Evolutionary conservation across 2,797 vertebrate genomes (phyloP).

Genomic region (Artibeus jamaicensis): DNA sequence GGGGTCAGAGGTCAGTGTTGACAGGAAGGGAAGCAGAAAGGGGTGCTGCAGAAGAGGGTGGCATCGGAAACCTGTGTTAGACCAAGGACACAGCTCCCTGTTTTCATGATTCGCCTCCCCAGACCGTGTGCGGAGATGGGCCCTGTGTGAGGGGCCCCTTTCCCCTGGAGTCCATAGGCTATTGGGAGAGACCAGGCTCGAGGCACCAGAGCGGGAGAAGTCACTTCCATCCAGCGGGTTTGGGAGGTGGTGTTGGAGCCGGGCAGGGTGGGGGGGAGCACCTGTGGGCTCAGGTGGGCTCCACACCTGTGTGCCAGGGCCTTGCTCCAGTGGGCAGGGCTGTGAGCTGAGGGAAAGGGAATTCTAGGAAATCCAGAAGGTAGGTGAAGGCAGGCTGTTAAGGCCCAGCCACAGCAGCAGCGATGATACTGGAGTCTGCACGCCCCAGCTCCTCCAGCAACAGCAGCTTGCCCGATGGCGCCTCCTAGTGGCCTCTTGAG

Average conservation of each 20-base stretch:
- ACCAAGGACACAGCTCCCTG: neutral
- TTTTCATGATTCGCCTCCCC: neutral
- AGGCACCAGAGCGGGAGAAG: neutral
- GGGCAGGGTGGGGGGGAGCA: accelerated
- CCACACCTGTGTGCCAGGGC: too few species aligned
- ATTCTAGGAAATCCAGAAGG: neutral
- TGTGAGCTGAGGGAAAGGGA: neutral
- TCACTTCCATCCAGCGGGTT: accelerated
- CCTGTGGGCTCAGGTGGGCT: neutral
- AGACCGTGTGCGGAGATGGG: accelerated
- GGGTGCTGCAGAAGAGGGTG: accelerated
- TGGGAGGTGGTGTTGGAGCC: accelerated
- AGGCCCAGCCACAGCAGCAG: accelerated
- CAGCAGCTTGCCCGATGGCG: accelerated
- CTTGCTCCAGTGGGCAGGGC: neutral
- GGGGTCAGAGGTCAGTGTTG: neutral
- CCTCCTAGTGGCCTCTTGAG: neutral
- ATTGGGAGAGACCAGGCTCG: neutral
- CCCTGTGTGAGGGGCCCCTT: accelerated
- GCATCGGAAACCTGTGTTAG: neutral
- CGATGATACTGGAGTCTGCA: accelerated
- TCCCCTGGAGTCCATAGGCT: neutral
- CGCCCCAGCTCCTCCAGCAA: accelerated
- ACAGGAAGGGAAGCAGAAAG: neutral
- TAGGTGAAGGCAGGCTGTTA: neutral